These are phyloP conservation scores for Platyrinchus mystaceus DNA, from an alignment of 2,797 vertebrate genomes.

Conservation along the genomic window DNA sequence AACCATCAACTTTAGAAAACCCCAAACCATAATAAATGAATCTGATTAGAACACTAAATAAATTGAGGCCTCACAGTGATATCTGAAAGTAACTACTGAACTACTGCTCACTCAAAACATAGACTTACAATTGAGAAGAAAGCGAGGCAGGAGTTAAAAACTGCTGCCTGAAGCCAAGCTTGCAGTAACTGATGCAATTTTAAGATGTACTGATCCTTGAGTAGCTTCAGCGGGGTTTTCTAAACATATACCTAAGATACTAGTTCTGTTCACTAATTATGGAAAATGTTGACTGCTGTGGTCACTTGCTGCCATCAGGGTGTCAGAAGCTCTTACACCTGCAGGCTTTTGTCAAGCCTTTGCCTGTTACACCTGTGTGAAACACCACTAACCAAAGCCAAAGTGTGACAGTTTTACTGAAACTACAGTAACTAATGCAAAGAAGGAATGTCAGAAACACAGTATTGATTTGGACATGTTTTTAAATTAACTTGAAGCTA, in stretches of 20 bases:
- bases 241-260: not conserved
- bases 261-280: not conserved
- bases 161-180: not conserved
- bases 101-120: not conserved
- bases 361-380: not conserved
- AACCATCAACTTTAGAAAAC: not conserved
- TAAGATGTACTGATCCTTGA: not conserved
- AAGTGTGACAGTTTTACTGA: not conserved
- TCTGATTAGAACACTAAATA: not conserved
- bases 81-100: not conserved
- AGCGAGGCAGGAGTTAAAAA: not conserved
- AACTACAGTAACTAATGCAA: not conserved
- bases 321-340: not conserved
- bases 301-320: not conserved
- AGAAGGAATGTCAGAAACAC: not conserved
- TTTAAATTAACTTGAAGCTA: not conserved
- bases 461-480: not conserved
- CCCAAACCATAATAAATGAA: not conserved
- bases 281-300: not conserved
- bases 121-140: accelerated
- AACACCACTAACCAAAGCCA: not conserved
- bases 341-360: not conserved
- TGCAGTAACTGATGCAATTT: not conserved
- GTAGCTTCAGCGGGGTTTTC: not conserved
- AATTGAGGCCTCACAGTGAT: not conserved